phyloP scores from a whole-genome alignment of 2,888 invertebrate genomes.

The Epistrophe grossulariae region DNA sequence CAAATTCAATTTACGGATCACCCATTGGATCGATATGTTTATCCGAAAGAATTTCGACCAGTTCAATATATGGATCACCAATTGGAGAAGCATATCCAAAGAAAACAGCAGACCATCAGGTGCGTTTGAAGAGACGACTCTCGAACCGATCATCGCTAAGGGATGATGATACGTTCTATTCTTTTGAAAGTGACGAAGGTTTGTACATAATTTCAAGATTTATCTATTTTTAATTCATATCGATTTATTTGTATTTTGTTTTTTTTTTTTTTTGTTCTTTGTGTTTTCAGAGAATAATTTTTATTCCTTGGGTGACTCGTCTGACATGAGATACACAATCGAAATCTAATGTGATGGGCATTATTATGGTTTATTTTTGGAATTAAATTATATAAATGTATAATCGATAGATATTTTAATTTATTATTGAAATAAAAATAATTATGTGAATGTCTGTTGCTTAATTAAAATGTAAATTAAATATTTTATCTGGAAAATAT shows the following conservation, averaged over 20 bases:
- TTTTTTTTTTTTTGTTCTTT: background rate
- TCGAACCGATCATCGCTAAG: constrained; percentile 80
- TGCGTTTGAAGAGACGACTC: constrained; percentile 67
- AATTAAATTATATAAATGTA: background rate
- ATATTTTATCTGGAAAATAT: constrained; percentile 50
- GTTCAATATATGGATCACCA: constrained; percentile 81
- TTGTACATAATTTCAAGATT: constrained; percentile 14
- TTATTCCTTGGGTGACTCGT: constrained; percentile 70
- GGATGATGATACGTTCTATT: constrained; percentile 82
- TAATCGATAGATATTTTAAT: constrained; percentile 26
- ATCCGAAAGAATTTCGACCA: constrained; percentile 78
- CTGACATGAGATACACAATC: constrained; percentile 53
- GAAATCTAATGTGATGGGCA: constrained; percentile 50
- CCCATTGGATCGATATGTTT: constrained; percentile 79
- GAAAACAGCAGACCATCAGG: constrained; percentile 69
- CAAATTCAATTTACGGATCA: constrained; percentile 81
- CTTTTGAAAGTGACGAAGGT: constrained; percentile 83
- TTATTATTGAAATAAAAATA: constrained; percentile 35
- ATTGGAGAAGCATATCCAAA: constrained; percentile 77
- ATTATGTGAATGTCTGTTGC: constrained; percentile 41
- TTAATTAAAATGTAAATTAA: constrained; percentile 61
- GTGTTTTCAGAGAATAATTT: constrained; percentile 65
- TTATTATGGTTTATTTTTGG: background rate
- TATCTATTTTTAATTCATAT: background rate
- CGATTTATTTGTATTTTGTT: too few species aligned